These are phyloP conservation scores for Homalodisca vitripennis DNA, from an alignment of 1,140 invertebrate species.

Conservation along the genomic window DNA sequence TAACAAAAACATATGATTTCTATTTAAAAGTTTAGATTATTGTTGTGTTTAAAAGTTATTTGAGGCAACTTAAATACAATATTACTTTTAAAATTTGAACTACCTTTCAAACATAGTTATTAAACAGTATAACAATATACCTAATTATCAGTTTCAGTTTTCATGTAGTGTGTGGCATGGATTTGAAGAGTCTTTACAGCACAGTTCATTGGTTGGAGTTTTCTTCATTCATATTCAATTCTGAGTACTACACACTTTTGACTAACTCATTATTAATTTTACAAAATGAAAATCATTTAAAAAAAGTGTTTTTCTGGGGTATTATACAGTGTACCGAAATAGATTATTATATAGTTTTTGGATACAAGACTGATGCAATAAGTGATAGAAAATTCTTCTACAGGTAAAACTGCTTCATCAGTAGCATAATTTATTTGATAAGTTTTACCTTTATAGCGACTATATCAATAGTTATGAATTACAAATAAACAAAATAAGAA, in stretches of 20 bases:
- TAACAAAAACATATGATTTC: too few species aligned
- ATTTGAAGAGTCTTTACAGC: slow-evolving; percentile 2
- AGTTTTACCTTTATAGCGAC: too few species aligned
- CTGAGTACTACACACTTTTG: slow-evolving; percentile 62
- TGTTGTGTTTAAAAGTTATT: too few species aligned
- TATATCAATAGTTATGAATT: too few species aligned
- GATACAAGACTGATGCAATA: slow-evolving; percentile 65
- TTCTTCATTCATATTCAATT: slow-evolving; percentile 51
- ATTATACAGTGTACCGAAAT: slow-evolving; percentile 61
- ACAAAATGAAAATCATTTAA: slow-evolving; percentile 74
- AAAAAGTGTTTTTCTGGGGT: slow-evolving; percentile 71
- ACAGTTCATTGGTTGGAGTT: background rate
- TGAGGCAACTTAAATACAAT: too few species aligned
- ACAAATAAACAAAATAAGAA: too few species aligned
- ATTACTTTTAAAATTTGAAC: too few species aligned
- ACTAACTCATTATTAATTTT: slow-evolving; percentile 67
- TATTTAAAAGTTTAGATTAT: too few species aligned
- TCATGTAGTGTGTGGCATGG: background rate
- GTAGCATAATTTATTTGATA: too few species aligned
- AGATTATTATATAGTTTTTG: slow-evolving; percentile 74
- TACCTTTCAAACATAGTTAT: too few species aligned
- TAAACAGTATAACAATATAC: too few species aligned
- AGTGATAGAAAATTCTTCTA: slow-evolving; percentile 67
- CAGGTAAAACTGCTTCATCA: slow-evolving; percentile 46
- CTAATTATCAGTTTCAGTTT: too few species aligned